Evolutionary conservation across 2,113 vertebrate species (phyloP).

Genomic region (Blennius ocellaris): DNA sequence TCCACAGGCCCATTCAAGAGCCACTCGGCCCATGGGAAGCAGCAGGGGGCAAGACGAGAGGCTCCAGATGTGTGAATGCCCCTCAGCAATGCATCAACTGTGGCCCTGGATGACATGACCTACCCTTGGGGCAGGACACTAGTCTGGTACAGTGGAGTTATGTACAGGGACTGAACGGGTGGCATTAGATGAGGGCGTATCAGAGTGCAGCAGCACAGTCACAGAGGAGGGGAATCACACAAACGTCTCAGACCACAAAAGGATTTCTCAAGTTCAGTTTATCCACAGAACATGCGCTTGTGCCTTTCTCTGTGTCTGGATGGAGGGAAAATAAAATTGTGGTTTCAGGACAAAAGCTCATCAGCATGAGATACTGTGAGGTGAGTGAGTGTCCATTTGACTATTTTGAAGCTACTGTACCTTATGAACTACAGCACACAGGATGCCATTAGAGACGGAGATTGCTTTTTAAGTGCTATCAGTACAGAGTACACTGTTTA

Average conservation of each 20-base stretch:
- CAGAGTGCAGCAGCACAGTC: conserved; percentile 1
- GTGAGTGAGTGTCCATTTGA: conserved; percentile 40
- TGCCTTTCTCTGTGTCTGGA: neutral
- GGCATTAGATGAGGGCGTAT: conserved; percentile 24
- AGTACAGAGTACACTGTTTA: conserved; percentile 75
- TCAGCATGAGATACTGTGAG: conserved; percentile 37
- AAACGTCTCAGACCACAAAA: neutral
- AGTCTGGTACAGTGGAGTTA: conserved; percentile 50
- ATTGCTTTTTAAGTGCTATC: conserved; percentile 83
- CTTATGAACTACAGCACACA: conserved; percentile 62
- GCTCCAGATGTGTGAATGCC: conserved; percentile 80
- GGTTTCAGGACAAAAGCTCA: conserved; percentile 21
- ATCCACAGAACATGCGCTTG: conserved; percentile 1
- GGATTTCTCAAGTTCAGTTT: conserved; percentile 11
- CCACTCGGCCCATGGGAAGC: conserved; percentile 66
- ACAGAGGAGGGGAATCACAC: conserved; percentile 3
- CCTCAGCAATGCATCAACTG: conserved; percentile 68
- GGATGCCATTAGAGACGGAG: conserved; percentile 72
- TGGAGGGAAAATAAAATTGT: neutral
- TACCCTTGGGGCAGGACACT: conserved; percentile 71
- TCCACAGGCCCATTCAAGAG: conserved; percentile 64
- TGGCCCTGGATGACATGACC: conserved; percentile 73
- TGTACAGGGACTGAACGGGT: conserved; percentile 39
- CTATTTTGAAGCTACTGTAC: conserved; percentile 61
- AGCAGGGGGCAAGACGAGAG: conserved; percentile 65